Conservation (phyloP, 2,113 vertebrate species). For the Cottus gobio region DNA sequence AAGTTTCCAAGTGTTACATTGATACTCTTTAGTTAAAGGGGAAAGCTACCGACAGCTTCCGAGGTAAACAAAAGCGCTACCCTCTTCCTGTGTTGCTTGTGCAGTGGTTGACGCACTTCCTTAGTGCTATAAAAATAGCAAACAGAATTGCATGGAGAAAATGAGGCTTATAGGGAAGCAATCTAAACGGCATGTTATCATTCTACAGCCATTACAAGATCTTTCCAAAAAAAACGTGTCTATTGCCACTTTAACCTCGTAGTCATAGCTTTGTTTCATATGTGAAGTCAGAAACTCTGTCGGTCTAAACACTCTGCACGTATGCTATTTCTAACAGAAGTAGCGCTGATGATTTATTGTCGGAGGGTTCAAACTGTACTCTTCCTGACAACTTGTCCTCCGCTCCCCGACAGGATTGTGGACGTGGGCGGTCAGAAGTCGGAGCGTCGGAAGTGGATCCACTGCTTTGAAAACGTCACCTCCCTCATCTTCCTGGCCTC, state of each 20-base stretch:
- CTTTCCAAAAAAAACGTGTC: neutral
- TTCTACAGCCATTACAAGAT: neutral
- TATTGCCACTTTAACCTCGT: neutral
- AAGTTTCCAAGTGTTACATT: neutral
- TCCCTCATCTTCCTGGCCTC: constrained; percentile 93
- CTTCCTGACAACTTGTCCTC: neutral
- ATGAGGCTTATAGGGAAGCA: neutral
- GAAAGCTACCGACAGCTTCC: no score
- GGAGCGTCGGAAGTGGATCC: constrained; percentile 92
- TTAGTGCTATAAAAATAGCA: neutral
- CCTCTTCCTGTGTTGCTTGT: neutral
- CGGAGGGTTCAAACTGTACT: neutral
- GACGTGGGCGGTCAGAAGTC: constrained; percentile 93
- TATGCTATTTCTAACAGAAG: neutral
- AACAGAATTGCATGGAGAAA: neutral
- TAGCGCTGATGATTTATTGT: neutral
- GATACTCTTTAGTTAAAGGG: no score
- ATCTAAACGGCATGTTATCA: neutral
- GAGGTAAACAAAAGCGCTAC: neutral
- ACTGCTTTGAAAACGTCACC: constrained; percentile 92
- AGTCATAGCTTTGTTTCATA: neutral
- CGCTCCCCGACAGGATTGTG: constrained; percentile 84
- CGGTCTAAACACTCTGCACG: no score
- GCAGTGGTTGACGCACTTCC: no score
- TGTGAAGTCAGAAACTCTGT: no score